These are phyloP conservation scores for Paracanthobrama guichenoti DNA, from an alignment of 2,113 vertebrate species.

Conservation along the genomic window DNA sequence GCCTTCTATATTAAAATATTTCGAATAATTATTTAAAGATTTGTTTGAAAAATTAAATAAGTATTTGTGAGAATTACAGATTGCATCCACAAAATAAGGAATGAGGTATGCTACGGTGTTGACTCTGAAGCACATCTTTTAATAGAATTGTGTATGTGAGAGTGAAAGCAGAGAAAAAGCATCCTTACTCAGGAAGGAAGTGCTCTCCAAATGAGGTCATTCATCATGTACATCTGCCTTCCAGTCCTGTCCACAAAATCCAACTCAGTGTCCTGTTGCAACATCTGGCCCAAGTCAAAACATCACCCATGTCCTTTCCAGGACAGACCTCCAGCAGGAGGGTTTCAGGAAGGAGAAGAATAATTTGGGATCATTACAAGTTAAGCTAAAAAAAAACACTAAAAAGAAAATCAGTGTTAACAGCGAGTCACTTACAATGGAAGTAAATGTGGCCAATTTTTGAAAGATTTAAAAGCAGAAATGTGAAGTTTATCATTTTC, in stretches of 20 bases:
- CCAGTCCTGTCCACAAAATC: conserved; percentile 39
- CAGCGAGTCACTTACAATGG: neutral
- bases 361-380: neutral
- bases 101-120: neutral
- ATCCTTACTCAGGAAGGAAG: conserved; percentile 55
- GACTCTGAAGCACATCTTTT: neutral
- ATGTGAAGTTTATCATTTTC: neutral
- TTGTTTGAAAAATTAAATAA: neutral
- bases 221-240: conserved; percentile 50
- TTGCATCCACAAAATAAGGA: neutral
- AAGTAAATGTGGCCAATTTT: neutral
- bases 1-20: neutral
- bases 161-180: conserved; percentile 17
- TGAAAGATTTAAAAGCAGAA: neutral
- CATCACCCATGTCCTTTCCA: conserved; percentile 38
- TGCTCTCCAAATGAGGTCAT: conserved; percentile 56
- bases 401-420: neutral
- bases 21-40: neutral
- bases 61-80: neutral
- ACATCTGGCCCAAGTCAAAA: conserved; percentile 58
- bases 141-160: conserved; percentile 7
- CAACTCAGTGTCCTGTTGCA: conserved; percentile 38
- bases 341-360: conserved; percentile 18
- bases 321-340: neutral
- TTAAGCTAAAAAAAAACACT: neutral